A percentile compares a stretch with the other conserved stretches of the same genome.
phyloP scores from a whole-genome alignment of 2,113 vertebrate genomes.

The Serinus canaria region DNA sequence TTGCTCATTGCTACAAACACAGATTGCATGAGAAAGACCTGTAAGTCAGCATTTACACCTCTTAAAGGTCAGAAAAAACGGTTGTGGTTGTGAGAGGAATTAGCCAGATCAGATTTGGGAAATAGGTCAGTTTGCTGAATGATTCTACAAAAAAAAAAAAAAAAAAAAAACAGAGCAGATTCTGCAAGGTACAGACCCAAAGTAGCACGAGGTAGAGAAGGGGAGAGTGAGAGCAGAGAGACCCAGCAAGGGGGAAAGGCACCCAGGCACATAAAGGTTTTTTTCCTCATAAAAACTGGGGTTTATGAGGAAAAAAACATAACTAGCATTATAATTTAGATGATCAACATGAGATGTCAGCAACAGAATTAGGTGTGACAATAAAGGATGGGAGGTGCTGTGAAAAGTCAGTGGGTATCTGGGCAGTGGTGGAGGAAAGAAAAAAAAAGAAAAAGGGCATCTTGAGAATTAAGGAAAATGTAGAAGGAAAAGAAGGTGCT shows the following conservation, averaged over 20 bases:
- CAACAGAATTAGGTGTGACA: not conserved
- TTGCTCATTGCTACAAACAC: not conserved
- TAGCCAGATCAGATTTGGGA: not conserved
- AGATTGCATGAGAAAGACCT: not conserved
- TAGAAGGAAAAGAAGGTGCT: not conserved
- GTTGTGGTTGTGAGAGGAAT: not conserved
- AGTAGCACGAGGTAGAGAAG: rapidly evolving
- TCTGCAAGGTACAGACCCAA: not conserved
- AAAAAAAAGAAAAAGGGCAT: not conserved
- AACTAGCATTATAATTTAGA: not conserved
- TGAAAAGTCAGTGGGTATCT: not conserved
- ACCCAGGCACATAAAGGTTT: not conserved
- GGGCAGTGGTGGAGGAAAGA: not conserved
- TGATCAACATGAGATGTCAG: not conserved
- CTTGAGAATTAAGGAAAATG: not conserved
- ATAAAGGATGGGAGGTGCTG: not conserved
- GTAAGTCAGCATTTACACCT: not conserved
- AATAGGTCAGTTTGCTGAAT: not conserved
- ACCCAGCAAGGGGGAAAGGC: not conserved
- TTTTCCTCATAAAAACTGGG: not conserved
- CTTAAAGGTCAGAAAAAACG: not conserved
- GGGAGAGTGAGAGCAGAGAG: not conserved
- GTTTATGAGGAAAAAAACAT: not conserved
- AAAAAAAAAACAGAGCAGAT: not conserved
- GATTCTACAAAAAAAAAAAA: not conserved